Base-by-base conservation (phyloP, 2,113 vertebrate genomes). In the Dissostichus mawsoni region DNA sequence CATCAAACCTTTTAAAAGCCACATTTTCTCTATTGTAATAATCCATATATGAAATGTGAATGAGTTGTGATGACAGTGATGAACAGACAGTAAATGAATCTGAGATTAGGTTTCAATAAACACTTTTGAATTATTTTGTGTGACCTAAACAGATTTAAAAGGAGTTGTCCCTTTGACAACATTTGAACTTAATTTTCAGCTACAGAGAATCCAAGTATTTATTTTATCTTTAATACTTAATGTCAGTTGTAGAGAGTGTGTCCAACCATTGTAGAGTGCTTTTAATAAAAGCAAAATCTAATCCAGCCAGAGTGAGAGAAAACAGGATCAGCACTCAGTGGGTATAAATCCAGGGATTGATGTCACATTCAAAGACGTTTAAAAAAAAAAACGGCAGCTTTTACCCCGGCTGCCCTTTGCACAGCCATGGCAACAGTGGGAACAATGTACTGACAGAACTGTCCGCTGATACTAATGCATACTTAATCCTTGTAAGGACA, bases 341-440 rank as follows among this genome's bases (percentile, higher is more conserved):
- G 78, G 87, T 82, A 82, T 78, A 78, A 74, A 23, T 75, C 75
- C 18, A 12, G 44, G 71, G 79, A 83, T 71, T 79, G 65, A 77
- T 79, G 82, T 83, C 84, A 72, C 65, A 63, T 78, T 87, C 23
- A 76, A 58, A 87, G 58, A 59, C 65, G 48, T 66, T 63, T 53
- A 50, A 29, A 90, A 90, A 45, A 29, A 88, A 90, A 81, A 25
- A 25, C 58, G 67, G 50, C 82, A 78, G 68, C 65, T 73, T 85
- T 89, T 66, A 47, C 52, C 68, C 55, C 2, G 2, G 45, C 70
- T 57, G 68, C 48, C 70, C 64, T 13, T 52, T 53, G 16, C 0
- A 3, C 17, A 36, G 20, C 77, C 71, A 80, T 56, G 56, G 71
- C 41, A 88, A 74, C 81, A 8, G 12, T 33, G 51, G 56, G 65